These are phyloP conservation scores for Phymastichus coffea DNA, from an alignment of 1,140 invertebrate genomes.

Conservation along the genomic window DNA sequence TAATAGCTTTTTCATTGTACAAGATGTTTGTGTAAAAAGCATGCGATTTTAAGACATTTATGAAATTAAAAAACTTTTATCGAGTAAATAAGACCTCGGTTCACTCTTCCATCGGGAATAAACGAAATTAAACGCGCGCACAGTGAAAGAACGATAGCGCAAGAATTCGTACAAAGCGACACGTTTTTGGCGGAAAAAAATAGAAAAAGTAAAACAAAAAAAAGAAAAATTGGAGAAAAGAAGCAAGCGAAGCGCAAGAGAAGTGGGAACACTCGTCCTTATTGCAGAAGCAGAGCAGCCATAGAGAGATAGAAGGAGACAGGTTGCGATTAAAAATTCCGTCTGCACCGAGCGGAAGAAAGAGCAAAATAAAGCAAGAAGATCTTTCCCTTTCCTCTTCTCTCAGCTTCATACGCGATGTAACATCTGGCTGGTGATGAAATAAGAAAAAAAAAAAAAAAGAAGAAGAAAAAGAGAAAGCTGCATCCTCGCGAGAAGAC, in stretches of 20 bases:
- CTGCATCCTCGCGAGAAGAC: too few relatives aligned
- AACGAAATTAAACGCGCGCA: too few relatives aligned
- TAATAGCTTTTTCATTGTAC: too few relatives aligned
- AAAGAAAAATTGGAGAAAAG: background rate
- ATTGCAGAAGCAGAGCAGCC: slow-evolving; percentile 13
- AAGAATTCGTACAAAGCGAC: too few relatives aligned
- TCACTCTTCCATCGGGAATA: too few relatives aligned
- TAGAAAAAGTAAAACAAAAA: background rate
- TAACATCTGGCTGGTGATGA: slow-evolving; percentile 45
- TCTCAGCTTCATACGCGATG: slow-evolving; percentile 27
- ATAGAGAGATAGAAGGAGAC: background rate
- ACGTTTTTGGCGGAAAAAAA: too few relatives aligned
- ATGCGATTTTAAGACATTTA: too few relatives aligned
- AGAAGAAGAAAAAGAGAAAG: slow-evolving; percentile 15
- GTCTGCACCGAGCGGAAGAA: slow-evolving; percentile 31
- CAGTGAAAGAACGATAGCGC: too few relatives aligned
- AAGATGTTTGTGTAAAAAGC: too few relatives aligned
- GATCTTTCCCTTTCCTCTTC: background rate
- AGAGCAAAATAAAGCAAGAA: background rate
- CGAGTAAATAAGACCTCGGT: too few relatives aligned
- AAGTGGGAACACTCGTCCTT: slow-evolving; percentile 18
- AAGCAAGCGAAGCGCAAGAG: background rate
- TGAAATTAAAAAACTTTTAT: too few relatives aligned
- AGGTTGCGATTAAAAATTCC: slow-evolving; percentile 51
- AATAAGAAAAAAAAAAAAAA: slow-evolving; percentile 26